phyloP scores from a whole-genome alignment of 2,113 vertebrate species.

The Xyrauchen texanus region DNA sequence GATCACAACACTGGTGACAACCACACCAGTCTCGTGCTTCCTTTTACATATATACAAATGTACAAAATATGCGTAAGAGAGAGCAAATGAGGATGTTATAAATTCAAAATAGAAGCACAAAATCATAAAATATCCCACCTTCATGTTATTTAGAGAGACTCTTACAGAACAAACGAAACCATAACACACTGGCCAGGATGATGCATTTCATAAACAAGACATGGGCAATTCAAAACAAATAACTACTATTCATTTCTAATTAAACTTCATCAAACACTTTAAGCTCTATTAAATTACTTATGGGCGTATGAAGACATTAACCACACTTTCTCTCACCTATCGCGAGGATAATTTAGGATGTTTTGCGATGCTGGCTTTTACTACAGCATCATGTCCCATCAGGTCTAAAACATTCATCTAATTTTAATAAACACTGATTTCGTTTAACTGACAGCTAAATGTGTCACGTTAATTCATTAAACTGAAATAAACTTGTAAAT shows the following conservation, averaged over 20 bases:
- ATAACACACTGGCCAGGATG: background rate
- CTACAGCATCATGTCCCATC: background rate
- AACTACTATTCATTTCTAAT: background rate
- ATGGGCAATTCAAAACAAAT: background rate
- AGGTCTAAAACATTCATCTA: background rate
- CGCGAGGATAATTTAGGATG: slow-evolving; percentile 26
- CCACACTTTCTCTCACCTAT: background rate
- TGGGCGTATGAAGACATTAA: background rate
- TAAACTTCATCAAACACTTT: no score
- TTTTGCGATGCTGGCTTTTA: slow-evolving; percentile 37
- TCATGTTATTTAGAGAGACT: background rate
- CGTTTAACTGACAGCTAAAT: background rate
- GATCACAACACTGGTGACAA: background rate
- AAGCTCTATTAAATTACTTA: no score
- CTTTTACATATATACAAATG: background rate
- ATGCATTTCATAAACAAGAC: background rate
- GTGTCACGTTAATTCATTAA: background rate
- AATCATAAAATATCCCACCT: background rate
- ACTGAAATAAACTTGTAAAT: background rate
- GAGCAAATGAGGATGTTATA: background rate
- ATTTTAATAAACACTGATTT: background rate
- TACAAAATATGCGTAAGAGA: background rate
- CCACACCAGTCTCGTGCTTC: background rate
- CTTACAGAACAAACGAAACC: background rate
- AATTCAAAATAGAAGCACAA: background rate